Percentiles rank a stretch among this genome's conserved stretches.
Evolutionary conservation across 2,888 invertebrate genomes (phyloP).

Genomic region (Eupithecia tripunctaria): DNA sequence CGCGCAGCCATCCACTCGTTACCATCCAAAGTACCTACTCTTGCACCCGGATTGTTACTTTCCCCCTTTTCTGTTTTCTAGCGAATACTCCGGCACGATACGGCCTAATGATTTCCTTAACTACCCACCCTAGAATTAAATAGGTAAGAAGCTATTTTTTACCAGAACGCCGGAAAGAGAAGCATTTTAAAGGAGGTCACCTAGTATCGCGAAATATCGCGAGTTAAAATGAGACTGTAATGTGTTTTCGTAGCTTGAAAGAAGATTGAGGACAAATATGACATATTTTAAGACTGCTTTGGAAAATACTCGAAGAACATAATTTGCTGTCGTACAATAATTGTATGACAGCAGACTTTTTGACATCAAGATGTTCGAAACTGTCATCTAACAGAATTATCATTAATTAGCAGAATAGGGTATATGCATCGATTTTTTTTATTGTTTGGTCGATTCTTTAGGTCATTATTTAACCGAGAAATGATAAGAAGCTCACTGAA

Average conservation of each 20-base stretch:
- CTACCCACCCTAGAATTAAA: conserved; percentile 39
- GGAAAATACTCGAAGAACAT: not conserved
- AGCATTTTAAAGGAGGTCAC: conserved; percentile 28
- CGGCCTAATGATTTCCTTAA: conserved; percentile 57
- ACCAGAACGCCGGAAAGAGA: conserved; percentile 27
- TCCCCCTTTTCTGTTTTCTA: conserved; percentile 47
- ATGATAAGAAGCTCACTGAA: too few species aligned
- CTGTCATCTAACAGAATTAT: not conserved
- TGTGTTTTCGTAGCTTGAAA: not conserved
- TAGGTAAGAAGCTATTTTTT: conserved; percentile 28
- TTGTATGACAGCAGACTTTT: too few species aligned
- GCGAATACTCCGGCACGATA: conserved; percentile 53
- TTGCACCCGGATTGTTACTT: conserved; percentile 68
- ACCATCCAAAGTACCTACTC: conserved; percentile 65
- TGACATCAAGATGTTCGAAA: not conserved
- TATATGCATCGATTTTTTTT: too few species aligned
- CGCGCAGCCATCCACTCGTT: conserved; percentile 67
- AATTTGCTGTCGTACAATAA: not conserved
- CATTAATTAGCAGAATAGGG: not conserved
- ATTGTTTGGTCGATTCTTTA: too few species aligned
- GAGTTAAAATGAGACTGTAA: not conserved
- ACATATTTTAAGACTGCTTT: not conserved
- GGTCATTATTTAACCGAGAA: too few species aligned
- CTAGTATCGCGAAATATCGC: conserved; percentile 24
- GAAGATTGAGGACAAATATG: not conserved